A percentile compares a stretch with the other conserved stretches of the same genome.
Conservation (phyloP, 1,140 invertebrate species). For the Neoseiulus cucumeris region DNA sequence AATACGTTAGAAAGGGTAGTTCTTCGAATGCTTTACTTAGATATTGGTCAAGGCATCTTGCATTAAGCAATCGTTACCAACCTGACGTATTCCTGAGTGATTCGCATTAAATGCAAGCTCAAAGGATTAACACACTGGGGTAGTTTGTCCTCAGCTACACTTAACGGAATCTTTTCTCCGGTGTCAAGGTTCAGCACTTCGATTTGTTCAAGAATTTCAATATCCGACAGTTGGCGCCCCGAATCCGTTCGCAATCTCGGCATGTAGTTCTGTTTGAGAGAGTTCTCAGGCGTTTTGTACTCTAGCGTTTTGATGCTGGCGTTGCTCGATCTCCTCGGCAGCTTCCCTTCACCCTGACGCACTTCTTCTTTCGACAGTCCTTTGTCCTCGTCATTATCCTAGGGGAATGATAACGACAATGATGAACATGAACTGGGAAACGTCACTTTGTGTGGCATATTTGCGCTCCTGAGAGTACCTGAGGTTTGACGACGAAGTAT, state of each 20-base stretch:
- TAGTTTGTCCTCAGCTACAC: conserved; percentile 68
- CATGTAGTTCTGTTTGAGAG: conserved; percentile 40
- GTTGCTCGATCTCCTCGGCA: not conserved
- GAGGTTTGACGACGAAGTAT: conserved; percentile 54
- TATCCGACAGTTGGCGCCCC: conserved; percentile 57
- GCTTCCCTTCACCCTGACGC: not conserved
- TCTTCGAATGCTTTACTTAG: no score
- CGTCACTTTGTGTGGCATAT: not conserved
- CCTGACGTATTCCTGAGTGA: conserved; percentile 68
- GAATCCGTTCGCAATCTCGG: conserved; percentile 61
- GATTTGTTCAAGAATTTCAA: conserved; percentile 75
- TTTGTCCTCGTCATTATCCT: conserved; percentile 8
- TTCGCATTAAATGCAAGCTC: conserved; percentile 77
- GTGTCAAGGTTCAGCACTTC: conserved; percentile 84
- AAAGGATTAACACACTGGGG: conserved; percentile 76
- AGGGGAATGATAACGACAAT: not conserved
- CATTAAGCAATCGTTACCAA: no score
- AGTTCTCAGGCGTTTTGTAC: conserved; percentile 11
- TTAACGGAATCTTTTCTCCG: conserved; percentile 64
- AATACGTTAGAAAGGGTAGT: no score
- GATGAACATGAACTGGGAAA: conserved; percentile 5
- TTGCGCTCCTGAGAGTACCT: conserved; percentile 25
- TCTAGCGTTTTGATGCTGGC: not conserved
- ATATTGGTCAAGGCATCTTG: no score
- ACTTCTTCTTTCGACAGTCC: not conserved